Evolutionary conservation across 2,888 invertebrate genomes (phyloP).

Genomic region (Smittia sp.): DNA sequence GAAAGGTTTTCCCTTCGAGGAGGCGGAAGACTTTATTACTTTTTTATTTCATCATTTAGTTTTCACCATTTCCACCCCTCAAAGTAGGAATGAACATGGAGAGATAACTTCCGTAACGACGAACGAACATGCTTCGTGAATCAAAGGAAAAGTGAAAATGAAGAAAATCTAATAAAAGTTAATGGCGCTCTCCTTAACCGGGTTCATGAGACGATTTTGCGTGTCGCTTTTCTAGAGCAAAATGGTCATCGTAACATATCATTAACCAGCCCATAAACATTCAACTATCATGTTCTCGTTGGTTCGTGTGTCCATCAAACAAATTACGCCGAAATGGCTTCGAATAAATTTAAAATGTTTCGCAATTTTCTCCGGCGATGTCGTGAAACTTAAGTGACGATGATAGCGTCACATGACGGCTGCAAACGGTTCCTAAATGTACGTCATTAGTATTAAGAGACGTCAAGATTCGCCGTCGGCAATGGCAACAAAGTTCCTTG

Average conservation of each 20-base stretch:
- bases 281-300: conserved; percentile 6
- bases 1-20: neutral
- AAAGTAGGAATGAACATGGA: neutral
- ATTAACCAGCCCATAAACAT: neutral
- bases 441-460: neutral
- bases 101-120: neutral
- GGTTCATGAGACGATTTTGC: too few species aligned
- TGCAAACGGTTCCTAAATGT: neutral
- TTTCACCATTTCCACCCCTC: neutral
- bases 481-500: too few species aligned
- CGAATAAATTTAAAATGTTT: conserved; percentile 22
- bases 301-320: conserved; percentile 10
- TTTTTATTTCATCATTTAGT: conserved; percentile 19
- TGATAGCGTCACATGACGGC: neutral
- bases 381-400: conserved; percentile 8
- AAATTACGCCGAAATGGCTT: conserved; percentile 10
- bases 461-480: too few species aligned
- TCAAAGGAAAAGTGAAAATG: neutral
- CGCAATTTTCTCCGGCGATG: conserved; percentile 5
- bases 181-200: conserved; percentile 2
- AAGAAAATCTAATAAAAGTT: conserved; percentile 25
- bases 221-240: neutral
- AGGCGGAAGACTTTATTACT: conserved; percentile 3
- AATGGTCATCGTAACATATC: conserved; percentile 14
- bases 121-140: neutral